A percentile compares a stretch with the other conserved stretches of the same genome.
Conservation (phyloP, 2,888 invertebrate genomes). For the Hofmannophila pseudospretella region DNA sequence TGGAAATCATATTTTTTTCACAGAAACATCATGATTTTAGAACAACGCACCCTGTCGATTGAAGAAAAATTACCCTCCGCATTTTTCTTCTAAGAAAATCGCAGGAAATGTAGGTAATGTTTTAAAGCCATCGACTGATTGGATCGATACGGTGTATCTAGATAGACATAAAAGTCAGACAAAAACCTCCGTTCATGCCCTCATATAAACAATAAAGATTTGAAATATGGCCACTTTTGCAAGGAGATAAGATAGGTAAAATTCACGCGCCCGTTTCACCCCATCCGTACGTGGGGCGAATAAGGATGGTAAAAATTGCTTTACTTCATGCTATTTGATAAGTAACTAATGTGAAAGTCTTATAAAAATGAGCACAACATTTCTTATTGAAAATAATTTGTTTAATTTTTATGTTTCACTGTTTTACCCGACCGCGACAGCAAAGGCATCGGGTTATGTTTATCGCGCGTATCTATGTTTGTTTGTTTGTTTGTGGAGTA, state of each 20-base stretch:
- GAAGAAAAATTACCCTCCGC: not conserved
- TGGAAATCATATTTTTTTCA: no score
- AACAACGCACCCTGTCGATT: no score
- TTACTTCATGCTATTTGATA: constrained; percentile 12
- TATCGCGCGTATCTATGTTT: no score
- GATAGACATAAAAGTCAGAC: not conserved
- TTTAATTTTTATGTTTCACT: no score
- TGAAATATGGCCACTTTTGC: constrained; percentile 27
- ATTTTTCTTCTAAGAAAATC: not conserved
- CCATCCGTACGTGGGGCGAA: constrained; percentile 26
- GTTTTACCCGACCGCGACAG: no score
- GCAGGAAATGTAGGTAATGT: not conserved
- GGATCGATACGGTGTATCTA: constrained; percentile 3
- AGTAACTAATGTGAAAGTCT: constrained; percentile 16
- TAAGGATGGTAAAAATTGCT: constrained; percentile 15
- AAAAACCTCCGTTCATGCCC: constrained; percentile 1
- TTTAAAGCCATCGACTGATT: constrained; percentile 7
- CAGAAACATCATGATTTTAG: no score
- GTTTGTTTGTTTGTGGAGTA: no score
- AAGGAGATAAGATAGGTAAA: constrained; percentile 31
- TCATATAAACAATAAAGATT: constrained; percentile 23
- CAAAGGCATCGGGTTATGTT: no score
- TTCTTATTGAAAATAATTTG: no score
- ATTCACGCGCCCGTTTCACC: constrained; percentile 25
- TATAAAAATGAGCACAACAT: no score